Evolutionary conservation across 2,113 vertebrate genomes (phyloP), one percentile per base, ranked within the genome.

Genomic region (Corvus moneduloides): DNA sequence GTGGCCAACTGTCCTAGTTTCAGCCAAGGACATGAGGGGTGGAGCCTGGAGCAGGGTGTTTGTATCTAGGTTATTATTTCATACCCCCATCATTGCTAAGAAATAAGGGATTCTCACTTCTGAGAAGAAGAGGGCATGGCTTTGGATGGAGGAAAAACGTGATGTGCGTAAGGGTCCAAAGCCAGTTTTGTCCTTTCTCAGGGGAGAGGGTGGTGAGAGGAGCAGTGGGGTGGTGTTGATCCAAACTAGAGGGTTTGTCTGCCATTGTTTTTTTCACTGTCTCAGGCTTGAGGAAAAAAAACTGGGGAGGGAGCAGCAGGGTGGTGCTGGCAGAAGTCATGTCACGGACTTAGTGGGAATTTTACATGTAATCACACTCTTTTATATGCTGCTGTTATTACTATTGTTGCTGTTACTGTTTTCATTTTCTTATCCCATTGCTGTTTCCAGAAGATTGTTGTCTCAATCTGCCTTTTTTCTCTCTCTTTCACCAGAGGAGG

Each of bases 91-190:
- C 16, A 10, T 24, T 9, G 5, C 13, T 39, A 39, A 7, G 24
- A 61, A 61, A 16, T 39, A 59, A 67, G 10, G 18, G 28, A n/a
- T 39, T 67, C 4, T 5, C 23, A 39, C 46, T 54, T 61, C 41
- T 17, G 8, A 54, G 28, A 59, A 32, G 41, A 49, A 59, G 7
- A 28, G 23, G 13, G 4, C 16, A 18, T 26, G 44, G 19, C 19
- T 74, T 67, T 10, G 7, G 3, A 46, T 68, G 69, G 13, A 61
- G n/a, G 30, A 26, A 24, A 61, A 46, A 54, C 5, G 18, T 30
- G 16, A 46, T 1, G 3, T 24, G 19, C 2, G 4, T 28, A 44
- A 7, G 10, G 2, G 13, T 46, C 5, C 3, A 4, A 30, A 23
- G 46, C 28, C 37, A 74, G 24, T n/a, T 73, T 52, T 58, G 9